phyloP scores from a whole-genome alignment of 2,888 invertebrate species.

The Cremastinae sp. region DNA sequence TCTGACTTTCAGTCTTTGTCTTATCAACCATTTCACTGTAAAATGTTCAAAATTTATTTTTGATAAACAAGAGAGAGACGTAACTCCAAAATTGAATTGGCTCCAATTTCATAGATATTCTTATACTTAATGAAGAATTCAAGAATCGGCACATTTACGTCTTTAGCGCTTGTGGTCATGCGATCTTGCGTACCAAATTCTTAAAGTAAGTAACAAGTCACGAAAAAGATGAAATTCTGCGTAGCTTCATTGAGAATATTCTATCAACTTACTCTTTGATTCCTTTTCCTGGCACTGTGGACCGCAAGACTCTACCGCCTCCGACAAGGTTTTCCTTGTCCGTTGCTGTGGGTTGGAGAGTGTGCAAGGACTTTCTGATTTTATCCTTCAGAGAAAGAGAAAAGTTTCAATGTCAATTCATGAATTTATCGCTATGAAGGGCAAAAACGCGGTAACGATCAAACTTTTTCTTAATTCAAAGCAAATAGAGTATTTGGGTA shows the following conservation, averaged over 20 bases:
- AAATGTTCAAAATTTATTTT: conserved; percentile 37
- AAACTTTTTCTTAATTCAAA: too few relatives aligned
- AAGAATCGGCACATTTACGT: too few relatives aligned
- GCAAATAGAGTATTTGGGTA: too few relatives aligned
- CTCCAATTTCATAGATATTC: too few relatives aligned
- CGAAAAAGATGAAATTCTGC: too few relatives aligned
- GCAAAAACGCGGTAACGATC: not conserved
- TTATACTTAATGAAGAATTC: too few relatives aligned
- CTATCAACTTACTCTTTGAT: conserved; percentile 66
- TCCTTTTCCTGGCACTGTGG: conserved; percentile 65
- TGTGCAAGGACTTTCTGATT: conserved; percentile 86
- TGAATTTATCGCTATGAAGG: not conserved
- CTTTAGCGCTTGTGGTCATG: too few relatives aligned
- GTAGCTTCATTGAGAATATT: too few relatives aligned
- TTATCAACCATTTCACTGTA: conserved; percentile 72
- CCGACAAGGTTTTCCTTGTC: conserved; percentile 88
- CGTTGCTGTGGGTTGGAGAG: conserved; percentile 86
- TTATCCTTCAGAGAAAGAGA: conserved; percentile 71
- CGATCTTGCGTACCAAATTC: too few relatives aligned
- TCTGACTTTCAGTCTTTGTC: conserved; percentile 63
- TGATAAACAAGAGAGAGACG: not conserved
- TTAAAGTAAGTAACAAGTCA: too few relatives aligned
- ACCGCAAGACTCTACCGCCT: conserved; percentile 82
- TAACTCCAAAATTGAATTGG: too few relatives aligned
- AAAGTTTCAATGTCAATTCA: not conserved